A percentile compares a stretch with the other conserved stretches of the same genome.
phyloP scores from a whole-genome alignment of 2,113 vertebrate genomes.

The Ailuropoda melanoleuca region DNA sequence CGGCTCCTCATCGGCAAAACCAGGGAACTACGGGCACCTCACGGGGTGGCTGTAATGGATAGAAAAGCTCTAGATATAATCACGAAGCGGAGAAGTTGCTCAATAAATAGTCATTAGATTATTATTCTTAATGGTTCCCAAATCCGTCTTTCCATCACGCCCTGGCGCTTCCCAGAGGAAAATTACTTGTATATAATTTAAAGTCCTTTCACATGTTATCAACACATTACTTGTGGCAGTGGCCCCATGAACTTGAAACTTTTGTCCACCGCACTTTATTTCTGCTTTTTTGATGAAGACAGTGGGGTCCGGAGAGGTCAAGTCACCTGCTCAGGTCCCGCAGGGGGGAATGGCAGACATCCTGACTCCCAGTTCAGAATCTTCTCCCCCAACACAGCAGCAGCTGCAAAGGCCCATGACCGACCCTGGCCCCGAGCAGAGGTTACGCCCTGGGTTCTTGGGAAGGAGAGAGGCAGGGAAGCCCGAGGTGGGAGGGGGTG shows the following conservation, averaged over 20 bases:
- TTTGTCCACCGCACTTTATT: background rate
- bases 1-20: background rate
- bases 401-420: background rate
- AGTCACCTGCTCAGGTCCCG: background rate
- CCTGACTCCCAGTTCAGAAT: background rate
- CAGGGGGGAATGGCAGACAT: background rate
- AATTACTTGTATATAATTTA: background rate
- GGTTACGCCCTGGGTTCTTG: background rate
- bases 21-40: background rate
- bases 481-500: background rate
- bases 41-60: background rate
- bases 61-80: background rate
- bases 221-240: background rate
- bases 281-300: background rate
- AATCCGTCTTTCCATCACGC: background rate
- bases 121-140: background rate
- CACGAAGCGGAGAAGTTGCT: background rate
- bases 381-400: background rate
- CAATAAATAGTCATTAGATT: background rate
- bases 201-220: background rate
- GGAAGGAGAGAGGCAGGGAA: background rate
- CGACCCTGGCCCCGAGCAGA: background rate
- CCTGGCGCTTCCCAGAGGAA: background rate
- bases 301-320: background rate
- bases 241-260: background rate